Percentiles rank a stretch among this genome's conserved stretches.
Conservation (phyloP, 2,797 vertebrate genomes). For the Oreonectes daqikongensis region DNA sequence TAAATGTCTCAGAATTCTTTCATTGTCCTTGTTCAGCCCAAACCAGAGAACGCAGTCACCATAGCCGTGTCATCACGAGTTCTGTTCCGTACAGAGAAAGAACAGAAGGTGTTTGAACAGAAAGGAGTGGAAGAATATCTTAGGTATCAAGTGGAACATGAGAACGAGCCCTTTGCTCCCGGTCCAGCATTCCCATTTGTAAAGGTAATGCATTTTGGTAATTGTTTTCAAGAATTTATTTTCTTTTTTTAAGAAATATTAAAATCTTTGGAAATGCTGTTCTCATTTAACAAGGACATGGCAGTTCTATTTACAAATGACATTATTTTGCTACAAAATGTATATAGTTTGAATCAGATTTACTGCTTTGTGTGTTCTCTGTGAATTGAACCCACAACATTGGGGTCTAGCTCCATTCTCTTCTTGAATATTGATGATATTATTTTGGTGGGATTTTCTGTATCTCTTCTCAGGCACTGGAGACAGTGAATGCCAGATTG, state of each 20-base stretch:
- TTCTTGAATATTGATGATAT: background rate
- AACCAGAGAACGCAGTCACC: slow-evolving; percentile 92
- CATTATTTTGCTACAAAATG: too few species aligned
- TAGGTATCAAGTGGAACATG: slow-evolving; percentile 90
- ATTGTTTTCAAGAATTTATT: background rate
- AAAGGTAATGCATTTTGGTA: too few species aligned
- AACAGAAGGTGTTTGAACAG: slow-evolving; percentile 88
- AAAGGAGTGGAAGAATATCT: slow-evolving; percentile 93
- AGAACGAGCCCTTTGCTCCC: slow-evolving; percentile 90
- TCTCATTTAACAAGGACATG: background rate
- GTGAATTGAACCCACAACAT: too few species aligned
- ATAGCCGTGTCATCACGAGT: slow-evolving; percentile 92
- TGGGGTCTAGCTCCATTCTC: background rate
- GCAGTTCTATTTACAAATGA: background rate
- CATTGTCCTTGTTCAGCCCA: slow-evolving; percentile 78
- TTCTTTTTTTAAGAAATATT: background rate
- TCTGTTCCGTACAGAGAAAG: slow-evolving; percentile 92
- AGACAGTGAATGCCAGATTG: slow-evolving; percentile 85
- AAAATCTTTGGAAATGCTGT: background rate
- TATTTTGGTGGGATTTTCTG: background rate
- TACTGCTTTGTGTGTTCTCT: too few species aligned
- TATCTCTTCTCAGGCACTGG: slow-evolving; percentile 83
- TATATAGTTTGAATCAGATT: too few species aligned
- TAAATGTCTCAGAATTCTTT: slow-evolving; percentile 19
- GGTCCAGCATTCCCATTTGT: slow-evolving; percentile 94